Evolutionary conservation across 2,888 invertebrate species (phyloP).

Genomic region (Tolmerus cingulatus): DNA sequence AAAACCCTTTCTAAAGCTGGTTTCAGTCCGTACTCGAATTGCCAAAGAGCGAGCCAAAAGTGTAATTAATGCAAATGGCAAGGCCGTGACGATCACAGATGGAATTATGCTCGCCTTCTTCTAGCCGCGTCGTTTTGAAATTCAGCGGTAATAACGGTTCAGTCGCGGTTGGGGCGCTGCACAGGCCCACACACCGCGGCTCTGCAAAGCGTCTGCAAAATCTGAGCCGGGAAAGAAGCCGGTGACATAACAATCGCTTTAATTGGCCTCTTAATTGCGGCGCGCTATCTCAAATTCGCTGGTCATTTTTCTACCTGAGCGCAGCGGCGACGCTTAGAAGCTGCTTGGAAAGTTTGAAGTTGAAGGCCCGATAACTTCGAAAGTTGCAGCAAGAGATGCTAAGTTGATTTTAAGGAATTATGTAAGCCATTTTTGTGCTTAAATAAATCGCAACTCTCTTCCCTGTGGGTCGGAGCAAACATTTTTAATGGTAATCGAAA

Average conservation of each 20-base stretch:
- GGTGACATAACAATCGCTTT: neutral
- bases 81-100: neutral
- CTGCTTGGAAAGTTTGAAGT: neutral
- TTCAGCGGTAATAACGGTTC: neutral
- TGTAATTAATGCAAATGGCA: constrained; percentile 13
- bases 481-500: neutral
- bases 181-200: neutral
- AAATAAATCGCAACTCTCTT: neutral
- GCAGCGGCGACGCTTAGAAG: neutral
- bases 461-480: neutral
- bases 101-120: neutral
- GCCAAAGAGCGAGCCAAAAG: neutral
- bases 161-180: neutral
- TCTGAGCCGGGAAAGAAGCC: neutral
- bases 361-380: neutral
- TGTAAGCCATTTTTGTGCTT: neutral
- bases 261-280: neutral
- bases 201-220: neutral
- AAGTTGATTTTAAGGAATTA: neutral
- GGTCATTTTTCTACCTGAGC: neutral
- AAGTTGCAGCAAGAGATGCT: neutral
- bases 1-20: neutral
- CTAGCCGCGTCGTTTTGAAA: neutral
- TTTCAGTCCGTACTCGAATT: neutral
- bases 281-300: neutral